These are phyloP conservation scores for Gryon sp. DNA, from an alignment of 1,140 invertebrate species.

Conservation along the genomic window DNA sequence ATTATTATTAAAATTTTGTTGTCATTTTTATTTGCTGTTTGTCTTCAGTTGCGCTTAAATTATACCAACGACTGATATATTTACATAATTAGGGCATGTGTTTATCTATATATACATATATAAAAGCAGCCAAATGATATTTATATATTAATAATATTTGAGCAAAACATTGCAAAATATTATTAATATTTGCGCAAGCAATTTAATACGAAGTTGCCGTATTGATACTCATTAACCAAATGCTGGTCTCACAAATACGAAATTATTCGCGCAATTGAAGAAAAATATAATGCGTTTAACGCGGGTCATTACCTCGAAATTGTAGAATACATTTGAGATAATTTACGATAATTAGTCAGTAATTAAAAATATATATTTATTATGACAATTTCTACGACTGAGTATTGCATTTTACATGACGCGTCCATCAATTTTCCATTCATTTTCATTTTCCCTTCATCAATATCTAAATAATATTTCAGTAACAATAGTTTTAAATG, in stretches of 20 bases:
- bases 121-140: constrained; percentile 26
- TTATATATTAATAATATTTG: constrained; percentile 12
- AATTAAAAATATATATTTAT: constrained; percentile 34
- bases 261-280: constrained; percentile 17
- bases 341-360: constrained; percentile 23
- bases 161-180: too few species aligned
- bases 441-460: too few species aligned
- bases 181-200: too few species aligned
- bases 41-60: constrained; percentile 31
- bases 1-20: constrained; percentile 41
- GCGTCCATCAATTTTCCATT: too few species aligned
- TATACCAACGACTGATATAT: constrained; percentile 59
- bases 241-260: constrained; percentile 14
- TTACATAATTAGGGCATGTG: constrained; percentile 52
- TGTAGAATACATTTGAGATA: constrained; percentile 22
- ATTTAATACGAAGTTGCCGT: too few species aligned
- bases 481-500: too few species aligned
- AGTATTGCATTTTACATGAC: too few species aligned
- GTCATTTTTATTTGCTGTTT: constrained; percentile 42
- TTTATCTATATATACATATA: constrained; percentile 60
- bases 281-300: constrained; percentile 25
- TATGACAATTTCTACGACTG: constrained; percentile 16
- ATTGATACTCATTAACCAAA: too few species aligned
- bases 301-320: constrained; percentile 19
- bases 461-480: too few species aligned